A percentile compares a stretch with the other conserved stretches of the same genome.
Conservation (phyloP, 23 tunicate species). For the Diplosoma virens region DNA sequence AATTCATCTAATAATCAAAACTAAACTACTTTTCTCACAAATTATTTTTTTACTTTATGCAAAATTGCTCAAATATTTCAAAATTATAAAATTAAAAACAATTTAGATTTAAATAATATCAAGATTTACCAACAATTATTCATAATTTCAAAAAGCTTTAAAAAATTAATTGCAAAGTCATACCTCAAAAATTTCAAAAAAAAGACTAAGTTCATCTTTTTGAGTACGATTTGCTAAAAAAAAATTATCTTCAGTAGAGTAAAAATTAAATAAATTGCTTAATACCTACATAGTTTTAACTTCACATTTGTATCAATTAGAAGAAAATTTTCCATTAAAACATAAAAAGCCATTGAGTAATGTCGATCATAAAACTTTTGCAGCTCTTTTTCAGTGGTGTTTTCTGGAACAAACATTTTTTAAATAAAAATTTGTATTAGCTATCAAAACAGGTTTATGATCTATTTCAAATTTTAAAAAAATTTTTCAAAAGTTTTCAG, state of each 20-base stretch:
- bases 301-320: constrained; percentile 59
- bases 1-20: too few relatives aligned
- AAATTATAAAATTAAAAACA: too few relatives aligned
- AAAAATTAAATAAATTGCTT: not conserved
- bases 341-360: constrained; percentile 40
- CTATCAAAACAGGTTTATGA: not conserved
- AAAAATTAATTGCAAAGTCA: not conserved
- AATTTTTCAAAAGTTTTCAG: too few relatives aligned
- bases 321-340: constrained; percentile 68
- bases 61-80: too few relatives aligned
- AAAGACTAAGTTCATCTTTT: constrained; percentile 46
- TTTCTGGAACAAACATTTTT: constrained; percentile 3
- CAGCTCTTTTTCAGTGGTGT: constrained; percentile 33
- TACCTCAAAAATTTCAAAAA: constrained; percentile 42
- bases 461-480: too few relatives aligned
- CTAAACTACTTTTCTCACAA: too few relatives aligned
- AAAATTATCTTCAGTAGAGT: not conserved
- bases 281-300: constrained; percentile 5
- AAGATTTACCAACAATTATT: too few relatives aligned
- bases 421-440: not conserved
- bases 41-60: too few relatives aligned
- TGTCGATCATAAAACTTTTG: constrained; percentile 21
- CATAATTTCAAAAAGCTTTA: not conserved
- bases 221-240: constrained; percentile 50
- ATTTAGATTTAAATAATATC: too few relatives aligned